These are phyloP conservation scores for Meiosimyza platycephala DNA, from an alignment of 2,888 invertebrate species.

Conservation along the genomic window DNA sequence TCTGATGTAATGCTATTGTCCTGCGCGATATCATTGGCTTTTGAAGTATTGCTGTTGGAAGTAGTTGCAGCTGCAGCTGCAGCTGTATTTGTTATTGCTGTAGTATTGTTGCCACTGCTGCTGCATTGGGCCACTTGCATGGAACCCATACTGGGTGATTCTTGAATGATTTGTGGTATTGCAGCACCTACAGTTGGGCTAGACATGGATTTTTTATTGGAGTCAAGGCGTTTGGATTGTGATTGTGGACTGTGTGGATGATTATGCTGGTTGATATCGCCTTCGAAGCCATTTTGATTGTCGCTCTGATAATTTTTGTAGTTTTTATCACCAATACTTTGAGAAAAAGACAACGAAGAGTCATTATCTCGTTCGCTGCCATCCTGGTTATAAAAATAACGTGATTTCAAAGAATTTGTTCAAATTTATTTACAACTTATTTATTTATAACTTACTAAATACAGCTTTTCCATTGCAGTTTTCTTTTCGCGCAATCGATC, in stretches of 20 bases:
- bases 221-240: slow-evolving; percentile 59
- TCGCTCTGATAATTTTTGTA: slow-evolving; percentile 42
- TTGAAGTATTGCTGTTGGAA: slow-evolving; percentile 37
- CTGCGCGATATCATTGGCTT: slow-evolving; percentile 61
- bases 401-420: too few species aligned
- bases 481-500: slow-evolving; percentile 75
- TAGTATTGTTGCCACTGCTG: slow-evolving; percentile 30
- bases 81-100: slow-evolving; percentile 42
- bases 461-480: slow-evolving; percentile 62
- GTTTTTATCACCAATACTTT: slow-evolving; percentile 59
- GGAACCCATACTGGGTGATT: slow-evolving; percentile 65
- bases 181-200: slow-evolving; percentile 63
- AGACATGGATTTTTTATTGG: slow-evolving; percentile 66
- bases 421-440: neutral
- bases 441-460: slow-evolving; percentile 54
- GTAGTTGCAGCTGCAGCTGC: slow-evolving; percentile 41
- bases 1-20: slow-evolving; percentile 67
- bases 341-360: slow-evolving; percentile 63
- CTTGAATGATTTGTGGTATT: slow-evolving; percentile 59
- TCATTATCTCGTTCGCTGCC: slow-evolving; percentile 61
- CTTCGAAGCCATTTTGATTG: slow-evolving; percentile 41
- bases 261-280: slow-evolving; percentile 44
- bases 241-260: slow-evolving; percentile 54
- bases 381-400: slow-evolving; percentile 48
- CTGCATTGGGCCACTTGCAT: slow-evolving; percentile 47